Base-by-base conservation (phyloP, 2,113 vertebrate genomes). In the Phocoena phocoena region DNA sequence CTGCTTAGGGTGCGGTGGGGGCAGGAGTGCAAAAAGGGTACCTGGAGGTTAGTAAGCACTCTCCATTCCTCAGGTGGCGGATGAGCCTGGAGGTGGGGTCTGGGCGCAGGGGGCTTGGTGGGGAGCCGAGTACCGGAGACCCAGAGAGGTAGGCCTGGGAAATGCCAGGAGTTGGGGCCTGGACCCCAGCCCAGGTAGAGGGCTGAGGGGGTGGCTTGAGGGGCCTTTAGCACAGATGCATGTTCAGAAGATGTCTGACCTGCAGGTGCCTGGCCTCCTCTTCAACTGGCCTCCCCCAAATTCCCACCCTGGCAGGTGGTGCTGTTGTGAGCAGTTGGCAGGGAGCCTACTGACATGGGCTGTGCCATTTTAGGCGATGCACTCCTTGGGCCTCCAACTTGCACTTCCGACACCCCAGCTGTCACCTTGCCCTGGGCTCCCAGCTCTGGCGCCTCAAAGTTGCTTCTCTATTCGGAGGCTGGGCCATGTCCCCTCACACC, bases 301-400 rank as follows among this genome's bases (percentile, higher is more conserved):
- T 91, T 73, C 68, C 62, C 23, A 2, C 38, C 76, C 85, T 33
- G 47, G 14, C 77, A 89, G 82, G 86, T 58, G 79, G 62, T 33
- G 38, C 92, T 80, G 88, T 38, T 63, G 8, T 26, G 20, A 76
- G 79, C 90, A 89, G 79, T 83, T 71, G 95, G 17, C 60, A 31
- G 33, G 44, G 44, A 71, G 23, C 23, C 84, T 33, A 8, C 67
- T 44, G 38, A 73, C 47, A 68, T 21, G 7, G n/a, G 26, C 93
- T 73, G 10, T n/a, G 47, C 95, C 93, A 50, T 96, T 94, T 97
- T 71, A 81, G 74, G 90, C 21, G 33, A 50, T 3, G 13, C 5
- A 11, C 36, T 65, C 74, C 96, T 68, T 68, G 71, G 28, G 38
- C 63, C 53, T 50, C 21, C 3, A 1, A 11, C 80, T 13, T 65